A percentile compares a stretch with the other conserved stretches of the same genome.
Evolutionary conservation across 2,113 vertebrate genomes (phyloP).

Genomic region (Calidris pugnax): DNA sequence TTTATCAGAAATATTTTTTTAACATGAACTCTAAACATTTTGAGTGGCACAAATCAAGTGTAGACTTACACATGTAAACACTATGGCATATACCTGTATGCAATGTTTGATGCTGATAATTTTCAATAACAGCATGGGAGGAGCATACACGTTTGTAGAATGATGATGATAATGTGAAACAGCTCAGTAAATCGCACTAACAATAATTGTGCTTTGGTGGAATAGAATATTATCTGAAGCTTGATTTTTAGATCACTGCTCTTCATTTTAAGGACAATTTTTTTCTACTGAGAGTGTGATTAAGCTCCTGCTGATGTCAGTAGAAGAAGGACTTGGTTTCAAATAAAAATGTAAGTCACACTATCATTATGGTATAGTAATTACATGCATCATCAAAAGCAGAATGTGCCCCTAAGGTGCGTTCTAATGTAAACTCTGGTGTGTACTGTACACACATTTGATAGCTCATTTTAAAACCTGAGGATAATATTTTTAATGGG

Average conservation of each 20-base stretch:
- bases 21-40: background rate
- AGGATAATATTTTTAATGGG: background rate
- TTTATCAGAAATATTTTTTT: background rate
- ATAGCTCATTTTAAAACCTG: background rate
- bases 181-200: background rate
- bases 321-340: background rate
- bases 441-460: background rate
- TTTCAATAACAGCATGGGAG: background rate
- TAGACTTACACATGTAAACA: background rate
- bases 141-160: background rate
- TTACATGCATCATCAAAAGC: conserved; percentile 13
- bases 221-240: background rate
- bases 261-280: background rate
- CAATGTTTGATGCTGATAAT: background rate
- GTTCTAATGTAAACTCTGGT: background rate
- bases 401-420: background rate
- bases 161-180: background rate
- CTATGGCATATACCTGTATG: background rate
- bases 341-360: background rate
- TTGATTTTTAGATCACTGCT: background rate
- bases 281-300: background rate
- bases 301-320: background rate
- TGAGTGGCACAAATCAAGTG: background rate
- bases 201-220: background rate
- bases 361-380: background rate